A percentile compares a stretch with the other conserved stretches of the same genome.
phyloP scores from a whole-genome alignment of 2,888 invertebrate species.

The Saturnia japonica region DNA sequence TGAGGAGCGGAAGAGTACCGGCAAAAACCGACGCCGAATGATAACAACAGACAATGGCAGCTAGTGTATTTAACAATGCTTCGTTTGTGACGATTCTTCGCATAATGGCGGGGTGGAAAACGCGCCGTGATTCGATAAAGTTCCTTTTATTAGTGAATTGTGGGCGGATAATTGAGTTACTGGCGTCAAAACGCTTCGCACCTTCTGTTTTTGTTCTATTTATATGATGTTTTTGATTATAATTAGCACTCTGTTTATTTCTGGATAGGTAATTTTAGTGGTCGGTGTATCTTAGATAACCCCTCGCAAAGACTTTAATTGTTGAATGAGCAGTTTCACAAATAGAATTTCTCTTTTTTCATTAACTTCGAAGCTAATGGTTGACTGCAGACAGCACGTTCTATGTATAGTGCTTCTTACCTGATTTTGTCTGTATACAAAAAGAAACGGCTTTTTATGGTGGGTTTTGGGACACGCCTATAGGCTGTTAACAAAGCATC shows the following conservation, averaged over 20 bases:
- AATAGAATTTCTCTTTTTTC: not conserved
- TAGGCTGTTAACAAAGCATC: too few species aligned
- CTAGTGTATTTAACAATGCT: constrained; percentile 78
- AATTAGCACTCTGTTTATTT: constrained; percentile 25
- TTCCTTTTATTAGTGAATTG: constrained; percentile 72
- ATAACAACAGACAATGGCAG: constrained; percentile 77
- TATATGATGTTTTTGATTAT: constrained; percentile 36
- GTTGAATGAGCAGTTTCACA: not conserved
- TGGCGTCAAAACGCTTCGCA: constrained; percentile 53
- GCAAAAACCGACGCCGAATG: constrained; percentile 75
- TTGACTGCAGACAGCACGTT: too few species aligned
- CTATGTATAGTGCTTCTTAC: too few species aligned
- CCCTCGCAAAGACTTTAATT: not conserved
- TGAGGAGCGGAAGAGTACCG: constrained; percentile 69
- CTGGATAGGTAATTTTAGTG: not conserved
- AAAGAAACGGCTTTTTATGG: too few species aligned
- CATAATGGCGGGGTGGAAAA: constrained; percentile 75
- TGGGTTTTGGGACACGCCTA: too few species aligned
- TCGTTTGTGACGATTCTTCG: constrained; percentile 81
- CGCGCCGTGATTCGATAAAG: constrained; percentile 75
- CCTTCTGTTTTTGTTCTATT: constrained; percentile 48
- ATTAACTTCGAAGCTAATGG: too few species aligned
- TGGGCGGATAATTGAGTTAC: constrained; percentile 75
- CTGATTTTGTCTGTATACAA: too few species aligned
- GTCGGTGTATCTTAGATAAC: not conserved